Evolutionary conservation across 2,797 vertebrate species (phyloP), one percentile per base, ranked within the genome.

Genomic region (Sebastes taczanowskii): DNA sequence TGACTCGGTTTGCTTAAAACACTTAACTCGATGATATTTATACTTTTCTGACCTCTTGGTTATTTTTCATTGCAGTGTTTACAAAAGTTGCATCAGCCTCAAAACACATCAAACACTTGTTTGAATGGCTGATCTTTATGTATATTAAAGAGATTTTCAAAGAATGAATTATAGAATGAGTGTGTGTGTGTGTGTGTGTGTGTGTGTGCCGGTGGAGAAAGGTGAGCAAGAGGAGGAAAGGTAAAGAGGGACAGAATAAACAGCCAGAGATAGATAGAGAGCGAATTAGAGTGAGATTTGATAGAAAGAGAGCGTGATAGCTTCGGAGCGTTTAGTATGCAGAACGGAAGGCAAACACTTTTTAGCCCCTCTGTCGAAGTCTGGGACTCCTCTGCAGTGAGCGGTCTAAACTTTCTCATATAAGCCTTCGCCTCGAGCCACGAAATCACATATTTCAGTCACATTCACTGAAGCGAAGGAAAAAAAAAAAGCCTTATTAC

Each of bases 361-460:
- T 46, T 92, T 90, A 89, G 85, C 80, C 87, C 90, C 74, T 88
- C 86, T 86, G 82, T 93, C 27, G 67, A 89, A 90, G 92, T 93
- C 91, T 94, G 90, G 88, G 84, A 83, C 86, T 86, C 74, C 82
- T 84, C 86, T 86, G 88, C 88, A 86, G 83, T 34, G 88, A 91
- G 80, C 81, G 65, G 88, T 78, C 90, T 89, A 89, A 94, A 91
- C 91, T 91, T 94, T 92, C 88, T 91, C 92, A 81, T 65, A 91
- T 85, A 90, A 93, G 92, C 87, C 86, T 87, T 87, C 1, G 91
- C 94, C 92, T 89, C 4, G 6, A 93, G 91, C 82, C 76, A 85
- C 64, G 46, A 88, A 88, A 88, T 92, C 86, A 87, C 84, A 91
- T 86, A 92, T 92, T 92, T 92, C 80, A 93, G 92, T 94, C 93